Evolutionary conservation across 1,140 invertebrate genomes (phyloP).

Genomic region (Cyclina sinensis): DNA sequence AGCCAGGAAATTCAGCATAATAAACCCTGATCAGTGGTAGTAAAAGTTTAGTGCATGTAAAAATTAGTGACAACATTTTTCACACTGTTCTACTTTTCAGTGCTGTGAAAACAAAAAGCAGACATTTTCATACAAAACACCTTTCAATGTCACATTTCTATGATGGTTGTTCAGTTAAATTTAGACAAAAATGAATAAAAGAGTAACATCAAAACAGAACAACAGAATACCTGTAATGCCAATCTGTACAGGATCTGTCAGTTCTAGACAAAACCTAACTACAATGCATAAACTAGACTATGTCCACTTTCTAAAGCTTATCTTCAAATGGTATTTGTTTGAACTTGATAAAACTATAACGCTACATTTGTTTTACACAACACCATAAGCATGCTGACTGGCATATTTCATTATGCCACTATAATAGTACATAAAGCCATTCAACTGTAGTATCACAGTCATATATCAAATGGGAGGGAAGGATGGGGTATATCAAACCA

Average conservation of each 20-base stretch:
- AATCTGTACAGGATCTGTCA: not conserved
- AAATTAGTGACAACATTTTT: not conserved
- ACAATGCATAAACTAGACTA: not conserved
- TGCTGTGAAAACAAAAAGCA: too few relatives aligned
- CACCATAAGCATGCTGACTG: conserved; percentile 2
- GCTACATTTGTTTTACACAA: not conserved
- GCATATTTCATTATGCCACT: not conserved
- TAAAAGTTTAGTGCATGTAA: too few relatives aligned
- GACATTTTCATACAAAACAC: too few relatives aligned
- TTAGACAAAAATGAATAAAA: conserved; percentile 12
- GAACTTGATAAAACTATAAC: too few relatives aligned
- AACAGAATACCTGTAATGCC: conserved; percentile 6
- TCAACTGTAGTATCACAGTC: conserved; percentile 27
- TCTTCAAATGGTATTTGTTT: too few relatives aligned
- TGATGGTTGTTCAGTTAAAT: not conserved
- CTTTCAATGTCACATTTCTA: not conserved
- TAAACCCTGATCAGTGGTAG: too few relatives aligned
- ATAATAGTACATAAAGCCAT: conserved; percentile 16
- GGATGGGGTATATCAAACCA: not conserved
- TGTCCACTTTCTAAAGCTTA: too few relatives aligned
- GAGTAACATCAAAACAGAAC: conserved; percentile 8
- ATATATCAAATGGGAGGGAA: conserved; percentile 6
- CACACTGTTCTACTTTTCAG: not conserved
- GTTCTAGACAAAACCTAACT: not conserved
- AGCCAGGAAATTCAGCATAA: too few relatives aligned